Evolutionary conservation across 2,888 invertebrate species (phyloP).

Genomic region (Pachliopta kotzebuea): DNA sequence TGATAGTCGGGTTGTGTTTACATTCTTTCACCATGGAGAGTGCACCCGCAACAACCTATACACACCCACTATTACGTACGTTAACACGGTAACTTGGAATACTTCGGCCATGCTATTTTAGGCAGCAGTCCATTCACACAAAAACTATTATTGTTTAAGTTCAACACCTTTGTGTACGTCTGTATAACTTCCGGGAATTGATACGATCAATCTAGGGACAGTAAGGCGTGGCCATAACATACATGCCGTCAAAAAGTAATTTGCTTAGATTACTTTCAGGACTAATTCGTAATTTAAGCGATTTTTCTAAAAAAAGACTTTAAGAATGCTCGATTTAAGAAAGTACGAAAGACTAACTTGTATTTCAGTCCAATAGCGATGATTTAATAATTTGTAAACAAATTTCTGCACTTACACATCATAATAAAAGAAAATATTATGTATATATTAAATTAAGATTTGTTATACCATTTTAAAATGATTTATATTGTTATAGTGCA

Average conservation of each 20-base stretch:
- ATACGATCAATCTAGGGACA: slow-evolving; percentile 28
- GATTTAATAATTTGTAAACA: too few species aligned
- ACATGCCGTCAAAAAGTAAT: slow-evolving; percentile 22
- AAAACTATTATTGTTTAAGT: slow-evolving; percentile 8
- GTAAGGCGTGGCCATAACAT: slow-evolving; percentile 10
- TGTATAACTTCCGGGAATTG: slow-evolving; percentile 5
- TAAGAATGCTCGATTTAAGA: too few species aligned
- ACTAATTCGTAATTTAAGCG: not conserved
- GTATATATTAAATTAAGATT: too few species aligned
- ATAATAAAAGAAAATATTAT: too few species aligned
- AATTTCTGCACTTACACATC: too few species aligned
- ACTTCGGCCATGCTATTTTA: slow-evolving; percentile 19
- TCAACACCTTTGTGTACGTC: not conserved
- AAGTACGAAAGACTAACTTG: too few species aligned
- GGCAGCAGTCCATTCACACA: slow-evolving; percentile 10
- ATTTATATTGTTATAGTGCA: too few species aligned
- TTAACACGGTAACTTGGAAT: not conserved
- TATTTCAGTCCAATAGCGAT: too few species aligned
- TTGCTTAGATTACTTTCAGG: slow-evolving; percentile 24
- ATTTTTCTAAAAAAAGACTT: too few species aligned
- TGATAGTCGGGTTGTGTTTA: slow-evolving; percentile 55
- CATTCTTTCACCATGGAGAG: slow-evolving; percentile 74
- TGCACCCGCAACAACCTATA: slow-evolving; percentile 38
- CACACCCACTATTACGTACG: slow-evolving; percentile 27
- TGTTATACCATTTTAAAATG: too few species aligned